Evolutionary conservation across 2,888 invertebrate genomes (phyloP).

Genomic region (Drosophila prostipennis): DNA sequence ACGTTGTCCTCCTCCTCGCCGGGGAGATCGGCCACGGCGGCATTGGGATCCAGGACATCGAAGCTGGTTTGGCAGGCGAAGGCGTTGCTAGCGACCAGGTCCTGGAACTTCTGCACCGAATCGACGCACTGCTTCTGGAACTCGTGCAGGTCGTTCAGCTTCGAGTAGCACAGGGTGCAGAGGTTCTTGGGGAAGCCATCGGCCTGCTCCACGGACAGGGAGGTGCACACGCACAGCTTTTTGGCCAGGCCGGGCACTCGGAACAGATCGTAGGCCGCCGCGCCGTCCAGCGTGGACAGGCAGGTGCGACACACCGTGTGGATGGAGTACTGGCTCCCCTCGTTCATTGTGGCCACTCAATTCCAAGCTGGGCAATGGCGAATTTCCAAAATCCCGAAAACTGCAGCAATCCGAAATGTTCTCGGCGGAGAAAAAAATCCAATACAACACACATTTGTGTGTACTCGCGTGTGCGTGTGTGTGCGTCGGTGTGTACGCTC

Average conservation of each 20-base stretch:
- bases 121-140: slow-evolving; percentile 78
- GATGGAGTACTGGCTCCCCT: slow-evolving; percentile 46
- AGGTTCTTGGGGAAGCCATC: slow-evolving; percentile 81
- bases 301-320: slow-evolving; percentile 81
- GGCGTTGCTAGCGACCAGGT: slow-evolving; percentile 56
- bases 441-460: slow-evolving; percentile 23
- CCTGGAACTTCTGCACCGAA: slow-evolving; percentile 73
- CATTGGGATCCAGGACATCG: slow-evolving; percentile 61
- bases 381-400: slow-evolving; percentile 24
- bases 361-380: slow-evolving; percentile 2
- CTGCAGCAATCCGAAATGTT: slow-evolving; percentile 20
- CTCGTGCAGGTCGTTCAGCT: slow-evolving; percentile 77
- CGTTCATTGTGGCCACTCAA: slow-evolving; percentile 47
- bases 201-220: slow-evolving; percentile 74
- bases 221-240: slow-evolving; percentile 79
- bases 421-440: slow-evolving; percentile 27
- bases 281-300: slow-evolving; percentile 61
- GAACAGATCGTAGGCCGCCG: slow-evolving; percentile 69
- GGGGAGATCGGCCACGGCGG: slow-evolving; percentile 34
- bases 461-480: slow-evolving; percentile 19
- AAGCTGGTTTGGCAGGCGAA: slow-evolving; percentile 48
- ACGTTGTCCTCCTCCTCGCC: slow-evolving; percentile 73
- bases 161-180: slow-evolving; percentile 71
- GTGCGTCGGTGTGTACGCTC: slow-evolving; percentile 3
- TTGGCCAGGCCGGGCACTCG: slow-evolving; percentile 74